Percentiles rank a stretch among this genome's conserved stretches.
phyloP scores from a whole-genome alignment of 1,140 invertebrate species.

The Rhagoletis zephyria region DNA sequence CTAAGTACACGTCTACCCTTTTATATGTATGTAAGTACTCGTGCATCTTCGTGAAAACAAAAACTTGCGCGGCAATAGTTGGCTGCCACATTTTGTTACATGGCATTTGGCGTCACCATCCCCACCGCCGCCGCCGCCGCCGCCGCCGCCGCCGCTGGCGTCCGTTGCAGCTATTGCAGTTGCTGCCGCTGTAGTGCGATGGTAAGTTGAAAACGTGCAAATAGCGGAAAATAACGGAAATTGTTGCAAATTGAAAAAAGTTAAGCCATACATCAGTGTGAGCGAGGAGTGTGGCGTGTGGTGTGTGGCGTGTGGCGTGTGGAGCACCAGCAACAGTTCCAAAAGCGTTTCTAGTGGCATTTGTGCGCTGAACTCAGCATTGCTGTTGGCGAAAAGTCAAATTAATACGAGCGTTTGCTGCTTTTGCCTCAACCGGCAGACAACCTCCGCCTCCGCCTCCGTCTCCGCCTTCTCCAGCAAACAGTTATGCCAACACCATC shows the following conservation, averaged over 20 bases:
- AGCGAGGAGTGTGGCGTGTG: neutral
- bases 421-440: neutral
- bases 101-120: neutral
- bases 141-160: neutral
- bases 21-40: neutral
- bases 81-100: constrained; percentile 33
- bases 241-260: constrained; percentile 48
- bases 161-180: neutral
- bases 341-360: neutral
- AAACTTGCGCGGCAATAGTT: neutral
- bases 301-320: no score
- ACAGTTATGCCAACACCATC: neutral
- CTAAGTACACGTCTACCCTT: no score
- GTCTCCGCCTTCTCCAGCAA: no score
- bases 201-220: neutral
- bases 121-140: no score
- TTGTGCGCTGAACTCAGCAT: neutral
- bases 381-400: constrained; percentile 30
- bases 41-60: neutral
- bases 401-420: constrained; percentile 5
- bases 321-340: neutral
- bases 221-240: constrained; percentile 46
- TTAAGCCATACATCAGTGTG: constrained; percentile 15
- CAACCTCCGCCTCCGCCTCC: no score
- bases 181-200: neutral